phyloP scores from a whole-genome alignment of 2,888 invertebrate species.

The Bembecia ichneumoniformis region DNA sequence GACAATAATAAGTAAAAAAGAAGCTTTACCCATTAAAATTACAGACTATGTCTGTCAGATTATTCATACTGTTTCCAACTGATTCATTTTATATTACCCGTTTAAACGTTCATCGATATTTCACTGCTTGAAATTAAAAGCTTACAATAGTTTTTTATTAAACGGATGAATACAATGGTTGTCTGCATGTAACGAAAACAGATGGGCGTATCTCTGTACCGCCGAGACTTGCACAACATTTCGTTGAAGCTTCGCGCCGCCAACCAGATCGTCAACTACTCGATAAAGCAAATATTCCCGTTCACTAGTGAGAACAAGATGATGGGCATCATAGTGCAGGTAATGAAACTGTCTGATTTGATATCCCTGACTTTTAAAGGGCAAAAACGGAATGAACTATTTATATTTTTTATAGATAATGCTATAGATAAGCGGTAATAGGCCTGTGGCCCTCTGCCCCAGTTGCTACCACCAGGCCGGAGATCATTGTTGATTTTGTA shows the following conservation, averaged over 20 bases:
- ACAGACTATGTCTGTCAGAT: too few relatives aligned
- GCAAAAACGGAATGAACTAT: background rate
- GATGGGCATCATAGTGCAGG: conserved; percentile 93
- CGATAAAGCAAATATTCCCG: conserved; percentile 85
- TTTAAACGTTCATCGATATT: background rate
- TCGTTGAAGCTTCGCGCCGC: conserved; percentile 77
- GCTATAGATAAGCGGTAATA: too few relatives aligned
- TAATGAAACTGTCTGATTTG: conserved; percentile 14
- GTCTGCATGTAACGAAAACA: conserved; percentile 13
- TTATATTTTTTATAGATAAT: background rate
- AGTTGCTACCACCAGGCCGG: too few relatives aligned
- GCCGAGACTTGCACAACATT: conserved; percentile 76
- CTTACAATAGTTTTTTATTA: background rate
- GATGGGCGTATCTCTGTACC: conserved; percentile 76
- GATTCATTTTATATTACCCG: too few relatives aligned
- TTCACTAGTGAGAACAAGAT: conserved; percentile 93
- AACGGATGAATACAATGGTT: too few relatives aligned
- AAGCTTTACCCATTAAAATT: too few relatives aligned
- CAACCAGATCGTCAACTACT: conserved; percentile 75
- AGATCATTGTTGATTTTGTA: too few relatives aligned
- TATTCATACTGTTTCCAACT: too few relatives aligned
- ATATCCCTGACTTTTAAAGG: background rate
- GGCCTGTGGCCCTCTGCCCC: too few relatives aligned
- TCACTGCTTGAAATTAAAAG: background rate
- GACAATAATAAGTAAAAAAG: too few relatives aligned